Base-by-base conservation (phyloP, 2,888 invertebrate genomes). In the Orgyia antiqua region DNA sequence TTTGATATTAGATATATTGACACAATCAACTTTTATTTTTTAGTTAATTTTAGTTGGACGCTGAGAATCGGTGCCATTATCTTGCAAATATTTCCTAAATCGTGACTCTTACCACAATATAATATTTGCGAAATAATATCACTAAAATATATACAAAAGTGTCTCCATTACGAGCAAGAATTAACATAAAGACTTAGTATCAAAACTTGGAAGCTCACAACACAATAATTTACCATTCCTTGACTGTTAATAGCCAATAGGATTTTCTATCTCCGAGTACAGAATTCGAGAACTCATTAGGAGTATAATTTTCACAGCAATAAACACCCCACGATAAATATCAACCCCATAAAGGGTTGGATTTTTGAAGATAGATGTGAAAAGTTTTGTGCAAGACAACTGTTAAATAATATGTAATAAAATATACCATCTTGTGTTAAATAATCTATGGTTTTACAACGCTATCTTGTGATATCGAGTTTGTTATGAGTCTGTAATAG, bases 191-290 rank as follows among this genome's bases (percentile, higher is more conserved):
- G 74, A 63, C 58, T 68, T 63, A 57, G 58, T 42, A 46, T 34
- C 48, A 32, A 45, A 51, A 70, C 69, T 52, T 73, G 62, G 52
- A 45, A 41, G 41, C 51, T 39, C 45, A 44, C 45, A 46, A 51
- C 52, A 64, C 70, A 50, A 80, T 82, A 82, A 72, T 68, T 82
- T 66, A 80, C 74, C 65, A 72, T 68, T 70, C 64, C 77, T 74
- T 70, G 75, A 73, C 79, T 76, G 75, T 72, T 86, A 84, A 84
- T 84, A 83, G 84, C 72, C 80, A 73, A 86, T 83, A 82, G 83
- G 84, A 82, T 84, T 82, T 83, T 80, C 80, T 74, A 71, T 69
- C 68, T 67, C 51, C 45, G 42, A 46, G 50, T 54, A 68, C 71
- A 61, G 71, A 68, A 66, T 79, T 79, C 73, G 78, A 74, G 76